Conservation (phyloP, 2,888 invertebrate genomes). For the Stomorhina lunata region DNA sequence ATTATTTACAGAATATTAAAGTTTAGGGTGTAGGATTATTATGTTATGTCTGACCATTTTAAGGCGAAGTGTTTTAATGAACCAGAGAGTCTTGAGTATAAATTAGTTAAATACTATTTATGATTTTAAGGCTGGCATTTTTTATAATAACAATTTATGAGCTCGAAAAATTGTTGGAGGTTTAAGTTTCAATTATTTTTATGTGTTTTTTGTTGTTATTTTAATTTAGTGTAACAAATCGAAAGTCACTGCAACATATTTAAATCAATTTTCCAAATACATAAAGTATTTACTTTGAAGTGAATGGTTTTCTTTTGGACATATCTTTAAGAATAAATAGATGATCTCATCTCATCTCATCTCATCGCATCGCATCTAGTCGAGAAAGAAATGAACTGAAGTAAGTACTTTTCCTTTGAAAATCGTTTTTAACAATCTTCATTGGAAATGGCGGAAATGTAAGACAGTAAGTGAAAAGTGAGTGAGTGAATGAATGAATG, state of each 20-base stretch:
- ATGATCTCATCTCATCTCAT: constrained; percentile 46
- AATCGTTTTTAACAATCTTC: constrained; percentile 41
- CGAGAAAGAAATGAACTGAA: too few relatives aligned
- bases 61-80: not conserved
- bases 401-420: constrained; percentile 61
- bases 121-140: too few relatives aligned
- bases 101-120: not conserved
- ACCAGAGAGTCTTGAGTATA: not conserved
- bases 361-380: too few relatives aligned
- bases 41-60: not conserved
- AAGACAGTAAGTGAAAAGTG: constrained; percentile 47
- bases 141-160: too few relatives aligned
- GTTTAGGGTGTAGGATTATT: not conserved
- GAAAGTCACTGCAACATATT: constrained; percentile 7
- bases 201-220: too few relatives aligned
- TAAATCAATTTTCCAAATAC: constrained; percentile 15
- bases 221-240: not conserved
- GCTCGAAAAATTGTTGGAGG: not conserved
- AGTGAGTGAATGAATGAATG: constrained; percentile 47
- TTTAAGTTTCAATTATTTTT: too few relatives aligned
- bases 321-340: constrained; percentile 58
- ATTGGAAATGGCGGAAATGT: constrained; percentile 56
- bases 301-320: constrained; percentile 40
- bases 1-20: not conserved
- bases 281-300: constrained; percentile 23